Base-by-base conservation (phyloP, 2,888 invertebrate species). In the Sturmia bella region DNA sequence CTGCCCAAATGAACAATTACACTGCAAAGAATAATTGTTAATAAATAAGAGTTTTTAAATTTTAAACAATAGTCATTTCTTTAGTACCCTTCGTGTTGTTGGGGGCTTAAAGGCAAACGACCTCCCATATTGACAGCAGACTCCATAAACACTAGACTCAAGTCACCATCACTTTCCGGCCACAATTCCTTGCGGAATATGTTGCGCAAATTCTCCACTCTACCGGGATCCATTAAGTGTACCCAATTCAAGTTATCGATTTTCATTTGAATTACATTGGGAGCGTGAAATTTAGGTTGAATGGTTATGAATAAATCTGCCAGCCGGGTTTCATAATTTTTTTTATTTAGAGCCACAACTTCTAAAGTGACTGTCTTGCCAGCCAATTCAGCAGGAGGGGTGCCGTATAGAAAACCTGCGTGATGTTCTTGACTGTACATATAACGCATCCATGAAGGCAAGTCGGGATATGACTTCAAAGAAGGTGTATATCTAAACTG, bases 221-320 rank as follows among this genome's bases (percentile, higher is more conserved):
- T 92, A 84, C 91, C 93, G 15, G 93, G 93, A 89, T 96, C 95
- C 88, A 97, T 94, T 87, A 97, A 92, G 88, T 98, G 97, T 84
- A 97, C 96, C 69, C 97, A 96, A 88, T 97, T 97, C 24, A 97
- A 91, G 90, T 97, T 97, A 89, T 97, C 95, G 59, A 98, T 96
- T 91, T 97, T 97, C 87, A 98, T 91, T 88, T 96, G 95, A 5
- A 97, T 94, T 87, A 97, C 94, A 88, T 95, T 94, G 52, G 93
- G 93, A 0, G 96, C 94, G 83, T 94, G 93, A 84, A 93, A 93
- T 87, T 95, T 96, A 15, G 94, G 93, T 3, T 92, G 91, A 13
- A 97, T 92, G 68, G 93, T 93, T 73, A 96, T 91, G 0, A 93
- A 92, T 9, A 96, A 88, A 0, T 93, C 91, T 48, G 93, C 92